Evolutionary conservation across 2,797 vertebrate species (phyloP), one percentile per base, ranked within the genome.

Genomic region (Enteromius afrohamiltoni): DNA sequence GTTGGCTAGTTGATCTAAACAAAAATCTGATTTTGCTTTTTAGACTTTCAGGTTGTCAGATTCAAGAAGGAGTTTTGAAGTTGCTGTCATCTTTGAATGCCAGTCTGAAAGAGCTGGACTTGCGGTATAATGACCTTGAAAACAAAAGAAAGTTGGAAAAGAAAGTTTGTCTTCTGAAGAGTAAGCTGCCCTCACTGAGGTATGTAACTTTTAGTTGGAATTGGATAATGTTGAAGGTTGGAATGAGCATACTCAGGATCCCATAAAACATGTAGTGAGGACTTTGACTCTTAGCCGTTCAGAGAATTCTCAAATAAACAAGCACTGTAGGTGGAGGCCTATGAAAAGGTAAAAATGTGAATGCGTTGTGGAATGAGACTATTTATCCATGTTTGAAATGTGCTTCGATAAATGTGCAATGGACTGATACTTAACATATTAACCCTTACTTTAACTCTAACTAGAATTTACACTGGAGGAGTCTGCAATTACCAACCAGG

Each of bases 11-110:
- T 21, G 19, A 21, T 53, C 9, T 40, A 40, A 67, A n/a, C 64
- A 68, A 40, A 37, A n/a, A 7, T 42, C 14, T 49, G 3, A 4
- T 71, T 47, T 47, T 71, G n/a, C 7, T 21, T 13, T 34, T 11
- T 17, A 84, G 77, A 19, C 37, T 84, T 60, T 79, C 29, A 37
- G 73, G 55, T 31, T 84, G 83, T 64, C 64, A 40, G 4, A 71
- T 84, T 31, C 21, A 55, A 40, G n/a, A n/a, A 16, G 53, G 45
- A 65, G 13, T 11, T 34, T 2, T 5, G 23, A 17, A 17, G 14
- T 26, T 84, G 42, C 40, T 34, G 5, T n/a, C 8, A 1, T 47
- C 47, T 74, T 26, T 84, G 7, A 51, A 47, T 7, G 26, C 7
- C 11, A 34, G 21, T 42, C 55, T 84, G 47, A 79, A 5, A 77